Percentiles rank a stretch among this genome's conserved stretches.
Conservation (phyloP, 2,113 vertebrate genomes). For the Xenopus laevis region DNA sequence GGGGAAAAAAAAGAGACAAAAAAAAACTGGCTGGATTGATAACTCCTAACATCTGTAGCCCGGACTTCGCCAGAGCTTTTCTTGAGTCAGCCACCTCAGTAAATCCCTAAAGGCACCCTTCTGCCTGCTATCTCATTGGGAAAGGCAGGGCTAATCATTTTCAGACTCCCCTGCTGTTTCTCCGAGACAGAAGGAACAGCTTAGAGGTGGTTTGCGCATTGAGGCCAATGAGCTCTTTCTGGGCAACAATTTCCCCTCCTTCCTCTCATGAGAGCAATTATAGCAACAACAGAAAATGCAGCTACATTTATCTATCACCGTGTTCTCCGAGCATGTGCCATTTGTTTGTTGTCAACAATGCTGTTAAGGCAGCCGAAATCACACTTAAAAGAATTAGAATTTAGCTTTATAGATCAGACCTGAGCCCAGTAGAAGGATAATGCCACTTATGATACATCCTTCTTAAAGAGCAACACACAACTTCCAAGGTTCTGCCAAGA, state of each 20-base stretch:
- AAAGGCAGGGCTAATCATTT: slow-evolving; percentile 44
- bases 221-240: slow-evolving; percentile 30
- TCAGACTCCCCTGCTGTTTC: slow-evolving; percentile 26
- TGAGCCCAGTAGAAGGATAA: too few relatives aligned
- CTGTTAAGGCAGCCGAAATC: background rate
- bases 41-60: slow-evolving; percentile 13
- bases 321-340: background rate
- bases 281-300: slow-evolving; percentile 31
- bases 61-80: slow-evolving; percentile 2
- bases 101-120: slow-evolving; percentile 36
- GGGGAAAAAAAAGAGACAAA: background rate
- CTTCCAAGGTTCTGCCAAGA: too few relatives aligned
- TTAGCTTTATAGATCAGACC: too few relatives aligned
- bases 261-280: slow-evolving; percentile 42
- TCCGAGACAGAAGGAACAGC: slow-evolving; percentile 29
- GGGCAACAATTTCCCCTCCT: slow-evolving; percentile 18
- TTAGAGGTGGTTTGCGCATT: slow-evolving; percentile 30
- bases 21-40: slow-evolving; percentile 3
- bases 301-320: slow-evolving; percentile 25
- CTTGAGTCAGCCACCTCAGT: slow-evolving; percentile 30
- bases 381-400: too few relatives aligned
- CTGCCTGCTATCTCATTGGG: slow-evolving; percentile 35
- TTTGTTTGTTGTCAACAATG: slow-evolving; percentile 2
- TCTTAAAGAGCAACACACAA: too few relatives aligned
- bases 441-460: too few relatives aligned